These are phyloP conservation scores for Alcis repandata DNA, from an alignment of 2,888 invertebrate species.

Conservation along the genomic window DNA sequence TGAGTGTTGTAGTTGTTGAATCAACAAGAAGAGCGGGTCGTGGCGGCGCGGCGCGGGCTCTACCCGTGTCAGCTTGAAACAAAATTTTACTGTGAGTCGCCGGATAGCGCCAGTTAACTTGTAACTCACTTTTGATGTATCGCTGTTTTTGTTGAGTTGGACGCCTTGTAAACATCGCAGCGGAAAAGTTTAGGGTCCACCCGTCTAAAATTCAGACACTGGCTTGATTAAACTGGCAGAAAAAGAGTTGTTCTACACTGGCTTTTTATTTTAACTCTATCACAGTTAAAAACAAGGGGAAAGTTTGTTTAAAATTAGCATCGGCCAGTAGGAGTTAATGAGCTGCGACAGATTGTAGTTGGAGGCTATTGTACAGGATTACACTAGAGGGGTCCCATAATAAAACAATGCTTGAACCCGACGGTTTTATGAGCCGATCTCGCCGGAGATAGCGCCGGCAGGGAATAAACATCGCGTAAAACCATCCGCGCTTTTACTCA, in stretches of 20 bases:
- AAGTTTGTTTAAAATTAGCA: conserved; percentile 48
- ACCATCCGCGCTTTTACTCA: conserved; percentile 60
- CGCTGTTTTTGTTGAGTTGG: conserved; percentile 79
- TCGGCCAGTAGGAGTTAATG: conserved; percentile 63
- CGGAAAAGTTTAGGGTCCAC: conserved; percentile 73
- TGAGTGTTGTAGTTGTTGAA: conserved; percentile 66
- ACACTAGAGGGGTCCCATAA: conserved; percentile 65
- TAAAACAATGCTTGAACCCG: conserved; percentile 72
- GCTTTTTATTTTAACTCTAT: conserved; percentile 3
- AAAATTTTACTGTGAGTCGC: conserved; percentile 69
- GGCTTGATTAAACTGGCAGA: conserved; percentile 52
- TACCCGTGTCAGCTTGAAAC: conserved; percentile 74
- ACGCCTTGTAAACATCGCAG: conserved; percentile 75
- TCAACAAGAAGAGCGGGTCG: conserved; percentile 62
- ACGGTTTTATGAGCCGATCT: conserved; percentile 74
- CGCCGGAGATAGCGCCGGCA: conserved; percentile 64
- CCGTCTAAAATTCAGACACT: conserved; percentile 59
- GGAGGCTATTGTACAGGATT: conserved; percentile 65
- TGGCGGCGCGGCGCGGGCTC: conserved; percentile 41
- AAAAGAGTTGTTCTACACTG: conserved; percentile 28
- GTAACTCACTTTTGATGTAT: conserved; percentile 84
- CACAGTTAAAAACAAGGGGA: not conserved
- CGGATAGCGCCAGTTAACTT: conserved; percentile 76
- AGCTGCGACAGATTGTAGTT: conserved; percentile 68
- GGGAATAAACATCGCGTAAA: conserved; percentile 74